Conservation (phyloP, 2,888 invertebrate genomes). For the Limnephilus auricula region DNA sequence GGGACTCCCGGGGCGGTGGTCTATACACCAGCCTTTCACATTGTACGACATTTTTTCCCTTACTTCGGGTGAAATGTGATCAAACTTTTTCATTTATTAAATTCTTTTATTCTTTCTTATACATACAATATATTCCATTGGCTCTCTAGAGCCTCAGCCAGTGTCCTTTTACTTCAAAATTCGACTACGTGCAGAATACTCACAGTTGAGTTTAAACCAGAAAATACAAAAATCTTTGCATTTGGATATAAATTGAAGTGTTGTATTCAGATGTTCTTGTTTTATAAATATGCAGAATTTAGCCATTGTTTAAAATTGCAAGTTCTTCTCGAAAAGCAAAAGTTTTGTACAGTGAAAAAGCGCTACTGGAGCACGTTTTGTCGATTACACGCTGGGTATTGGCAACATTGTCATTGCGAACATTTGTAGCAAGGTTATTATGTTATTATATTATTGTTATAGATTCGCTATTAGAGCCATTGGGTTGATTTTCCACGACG, state of each 20-base stretch:
- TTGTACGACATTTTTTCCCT: too few species aligned
- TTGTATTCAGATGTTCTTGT: neutral
- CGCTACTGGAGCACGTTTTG: neutral
- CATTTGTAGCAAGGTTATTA: neutral
- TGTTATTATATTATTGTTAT: too few species aligned
- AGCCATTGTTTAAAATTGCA: neutral
- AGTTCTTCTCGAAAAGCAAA: neutral
- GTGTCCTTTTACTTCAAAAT: neutral
- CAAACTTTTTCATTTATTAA: too few species aligned
- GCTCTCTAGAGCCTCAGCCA: too few species aligned
- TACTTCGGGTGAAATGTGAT: too few species aligned
- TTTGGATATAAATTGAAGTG: neutral
- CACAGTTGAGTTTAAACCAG: neutral
- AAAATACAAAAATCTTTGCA: neutral
- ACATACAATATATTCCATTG: too few species aligned
- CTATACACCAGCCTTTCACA: too few species aligned
- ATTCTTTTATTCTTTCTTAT: too few species aligned
- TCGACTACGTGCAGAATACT: neutral
- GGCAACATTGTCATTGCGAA: neutral
- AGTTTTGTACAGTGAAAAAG: neutral
- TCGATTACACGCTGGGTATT: neutral
- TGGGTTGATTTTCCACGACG: too few species aligned
- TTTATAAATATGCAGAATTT: slow-evolving; percentile 1
- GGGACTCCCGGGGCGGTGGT: too few species aligned
- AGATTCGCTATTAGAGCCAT: too few species aligned